Evolutionary conservation across 2,888 invertebrate genomes (phyloP).

Genomic region (Erpobdella octoculata): DNA sequence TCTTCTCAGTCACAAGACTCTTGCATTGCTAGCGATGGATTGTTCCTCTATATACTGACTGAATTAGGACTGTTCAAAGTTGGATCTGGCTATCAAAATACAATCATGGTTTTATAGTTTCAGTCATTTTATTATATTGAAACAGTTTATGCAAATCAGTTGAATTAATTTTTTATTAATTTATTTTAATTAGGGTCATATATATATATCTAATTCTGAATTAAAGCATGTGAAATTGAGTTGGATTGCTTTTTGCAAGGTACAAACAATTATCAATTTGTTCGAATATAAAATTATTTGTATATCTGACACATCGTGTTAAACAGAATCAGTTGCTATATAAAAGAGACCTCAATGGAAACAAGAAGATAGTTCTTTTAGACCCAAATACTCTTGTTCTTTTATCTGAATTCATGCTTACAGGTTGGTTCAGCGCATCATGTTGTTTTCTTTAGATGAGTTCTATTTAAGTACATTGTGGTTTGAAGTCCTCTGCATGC

Average conservation of each 20-base stretch:
- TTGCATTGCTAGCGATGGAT: conserved; percentile 75
- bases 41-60: conserved; percentile 73
- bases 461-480: too few relatives aligned
- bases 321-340: conserved; percentile 60
- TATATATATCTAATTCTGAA: conserved; percentile 74
- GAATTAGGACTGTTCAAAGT: conserved; percentile 76
- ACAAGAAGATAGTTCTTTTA: too few relatives aligned
- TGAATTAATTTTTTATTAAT: not conserved
- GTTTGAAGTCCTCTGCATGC: too few relatives aligned
- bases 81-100: conserved; percentile 87
- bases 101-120: conserved; percentile 59
- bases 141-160: too few relatives aligned
- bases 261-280: conserved; percentile 48
- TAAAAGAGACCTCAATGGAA: conserved; percentile 56
- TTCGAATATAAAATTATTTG: not conserved
- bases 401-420: too few relatives aligned
- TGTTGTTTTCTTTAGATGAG: too few relatives aligned
- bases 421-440: too few relatives aligned
- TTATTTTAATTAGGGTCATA: conserved; percentile 60
- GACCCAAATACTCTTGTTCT: too few relatives aligned
- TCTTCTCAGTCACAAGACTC: not conserved
- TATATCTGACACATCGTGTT: not conserved
- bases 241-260: conserved; percentile 78
- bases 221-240: conserved; percentile 72
- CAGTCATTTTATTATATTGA: too few relatives aligned